phyloP scores from a whole-genome alignment of 2,888 invertebrate genomes.

The Acheta domesticus region DNA sequence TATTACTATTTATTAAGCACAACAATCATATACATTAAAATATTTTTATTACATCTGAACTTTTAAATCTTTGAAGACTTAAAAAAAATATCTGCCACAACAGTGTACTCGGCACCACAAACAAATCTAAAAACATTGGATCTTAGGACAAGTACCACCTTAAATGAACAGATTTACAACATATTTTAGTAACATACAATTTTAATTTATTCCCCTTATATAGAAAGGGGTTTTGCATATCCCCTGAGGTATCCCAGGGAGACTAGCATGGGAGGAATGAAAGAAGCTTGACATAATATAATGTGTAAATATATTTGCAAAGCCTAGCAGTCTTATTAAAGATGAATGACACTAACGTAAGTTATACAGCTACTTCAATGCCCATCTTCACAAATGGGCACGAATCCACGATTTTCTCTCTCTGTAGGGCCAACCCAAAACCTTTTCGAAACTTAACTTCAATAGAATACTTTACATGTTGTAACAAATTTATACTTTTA shows the following conservation, averaged over 20 bases:
- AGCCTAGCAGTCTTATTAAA: slow-evolving; percentile 7
- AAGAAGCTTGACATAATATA: slow-evolving; percentile 4
- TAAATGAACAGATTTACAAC: neutral
- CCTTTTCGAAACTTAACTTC: neutral
- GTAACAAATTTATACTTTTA: slow-evolving; percentile 11
- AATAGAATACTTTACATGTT: slow-evolving; percentile 6
- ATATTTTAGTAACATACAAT: neutral
- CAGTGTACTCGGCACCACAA: neutral
- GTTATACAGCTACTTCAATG: neutral
- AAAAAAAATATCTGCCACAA: neutral
- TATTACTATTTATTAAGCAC: neutral
- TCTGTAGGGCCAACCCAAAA: neutral
- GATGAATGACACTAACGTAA: slow-evolving; percentile 18
- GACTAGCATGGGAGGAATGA: slow-evolving; percentile 11
- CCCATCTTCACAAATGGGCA: neutral
- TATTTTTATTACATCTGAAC: neutral
- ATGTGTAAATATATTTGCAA: slow-evolving; percentile 10
- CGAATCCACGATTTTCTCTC: neutral
- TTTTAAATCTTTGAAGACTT: neutral
- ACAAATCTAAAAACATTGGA: neutral
- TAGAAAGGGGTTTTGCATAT: neutral
- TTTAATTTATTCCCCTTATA: neutral
- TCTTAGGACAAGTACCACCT: neutral
- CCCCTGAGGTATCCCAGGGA: neutral
- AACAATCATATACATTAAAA: slow-evolving; percentile 11